Base-by-base conservation (phyloP, 2,797 vertebrate species). In the Furcifer pardalis region DNA sequence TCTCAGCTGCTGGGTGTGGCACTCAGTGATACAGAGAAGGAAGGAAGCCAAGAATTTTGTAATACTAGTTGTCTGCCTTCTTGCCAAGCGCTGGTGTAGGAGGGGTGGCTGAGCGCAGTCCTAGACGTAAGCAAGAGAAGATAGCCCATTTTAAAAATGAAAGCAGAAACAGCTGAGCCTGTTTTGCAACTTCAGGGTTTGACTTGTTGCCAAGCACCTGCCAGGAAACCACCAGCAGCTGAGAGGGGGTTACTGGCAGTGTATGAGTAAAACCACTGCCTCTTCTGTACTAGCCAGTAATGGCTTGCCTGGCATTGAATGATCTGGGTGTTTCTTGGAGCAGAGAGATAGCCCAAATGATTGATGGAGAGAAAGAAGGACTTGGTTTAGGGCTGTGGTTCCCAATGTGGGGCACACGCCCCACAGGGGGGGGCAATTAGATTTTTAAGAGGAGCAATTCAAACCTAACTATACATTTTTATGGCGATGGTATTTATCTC, bases 1-100 rank as follows among this genome's bases (percentile, higher is more conserved):
- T 63, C 44, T 78, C 86, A 81, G 86, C 66, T 72, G 66, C 74
- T 46, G 75, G 86, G 79, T 78, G 86, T 59, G 78, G 86, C 74
- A 25, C 74, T n/a, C 40, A 52, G 42, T 71, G 72, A 77, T 73
- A 69, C 63, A 77, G 78, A 46, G 73, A 81, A 77, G 72, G 82
- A 84, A 84, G 78, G 77, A 71, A 84, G 73, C 63, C 59, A 46
- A 82, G 17, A 35, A 35, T 81, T 71, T 81, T 76, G 77, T 79
- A 81, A 52, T 35, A 37, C 30, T 56, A 77, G 77, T 44, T 72
- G 72, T 79, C 66, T 74, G 76, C 73, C 77, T 82, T 73, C 35
- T 82, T 82, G 76, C 63, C 77, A 87, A 59, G 81, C 19, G 2
- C 4, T 23, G 32, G 17, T 13, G 25, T 3, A 30, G 35, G 40